Conservation (phyloP, 1,140 invertebrate species). For the Diuraphis noxia region DNA sequence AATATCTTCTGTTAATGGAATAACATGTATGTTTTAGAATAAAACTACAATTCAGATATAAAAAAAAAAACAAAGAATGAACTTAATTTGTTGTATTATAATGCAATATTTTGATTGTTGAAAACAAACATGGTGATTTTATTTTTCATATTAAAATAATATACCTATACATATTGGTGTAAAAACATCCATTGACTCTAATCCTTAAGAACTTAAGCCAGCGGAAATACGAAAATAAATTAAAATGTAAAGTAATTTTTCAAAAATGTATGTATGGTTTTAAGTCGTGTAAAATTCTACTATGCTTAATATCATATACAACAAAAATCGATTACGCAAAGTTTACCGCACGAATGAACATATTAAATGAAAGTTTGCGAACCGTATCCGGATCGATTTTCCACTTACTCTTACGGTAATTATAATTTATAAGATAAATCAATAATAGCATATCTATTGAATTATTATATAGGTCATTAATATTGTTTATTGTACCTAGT, state of each 20-base stretch:
- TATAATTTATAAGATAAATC: neutral
- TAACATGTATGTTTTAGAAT: neutral
- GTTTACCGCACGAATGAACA: neutral
- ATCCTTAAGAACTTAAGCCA: neutral
- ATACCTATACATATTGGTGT: too few species aligned
- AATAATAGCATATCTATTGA: neutral
- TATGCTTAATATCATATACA: neutral
- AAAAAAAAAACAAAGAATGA: neutral
- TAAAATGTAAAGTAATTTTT: neutral
- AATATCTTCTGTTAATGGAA: neutral
- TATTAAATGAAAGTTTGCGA: neutral
- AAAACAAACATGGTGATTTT: neutral
- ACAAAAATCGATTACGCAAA: neutral
- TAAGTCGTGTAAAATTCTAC: neutral
- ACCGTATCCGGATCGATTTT: neutral
- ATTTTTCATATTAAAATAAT: neutral
- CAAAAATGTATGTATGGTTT: neutral
- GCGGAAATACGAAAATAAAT: neutral
- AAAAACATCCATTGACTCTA: neutral
- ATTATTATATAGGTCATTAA: slow-evolving; percentile 13
- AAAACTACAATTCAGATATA: neutral
- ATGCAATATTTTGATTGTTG: neutral
- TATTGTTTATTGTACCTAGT: neutral
- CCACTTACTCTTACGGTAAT: slow-evolving; percentile 18
- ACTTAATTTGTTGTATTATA: neutral